A percentile compares a stretch with the other conserved stretches of the same genome.
Conservation (phyloP, 2,888 invertebrate species). For the Psylliodes chrysocephalus region DNA sequence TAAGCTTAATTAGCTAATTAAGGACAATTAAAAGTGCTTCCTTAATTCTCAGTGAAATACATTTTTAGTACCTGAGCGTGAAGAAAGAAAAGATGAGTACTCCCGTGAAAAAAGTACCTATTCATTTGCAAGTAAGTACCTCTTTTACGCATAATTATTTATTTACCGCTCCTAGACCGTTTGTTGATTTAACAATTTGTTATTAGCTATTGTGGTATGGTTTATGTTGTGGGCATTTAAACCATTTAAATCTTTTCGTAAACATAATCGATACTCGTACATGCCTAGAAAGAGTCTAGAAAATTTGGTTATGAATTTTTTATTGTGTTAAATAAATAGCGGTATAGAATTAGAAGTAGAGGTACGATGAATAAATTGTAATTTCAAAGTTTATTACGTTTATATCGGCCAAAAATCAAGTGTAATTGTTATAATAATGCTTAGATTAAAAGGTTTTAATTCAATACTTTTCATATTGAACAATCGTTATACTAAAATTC, state of each 20-base stretch:
- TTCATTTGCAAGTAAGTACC: slow-evolving; percentile 83
- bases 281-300: not conserved
- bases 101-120: slow-evolving; percentile 94
- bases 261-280: not conserved
- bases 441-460: too few species aligned
- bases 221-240: too few species aligned
- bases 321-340: too few species aligned
- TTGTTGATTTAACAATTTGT: slow-evolving; percentile 6
- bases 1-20: slow-evolving; percentile 5
- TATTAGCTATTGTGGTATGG: slow-evolving; percentile 2
- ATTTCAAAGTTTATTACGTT: too few species aligned
- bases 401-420: too few species aligned
- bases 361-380: too few species aligned
- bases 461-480: too few species aligned
- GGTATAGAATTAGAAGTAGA: too few species aligned
- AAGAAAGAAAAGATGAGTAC: slow-evolving; percentile 70
- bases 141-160: slow-evolving; percentile 12
- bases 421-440: too few species aligned
- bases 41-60: slow-evolving; percentile 11
- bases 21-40: slow-evolving; percentile 19
- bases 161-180: slow-evolving; percentile 19
- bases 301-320: not conserved
- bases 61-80: slow-evolving; percentile 2
- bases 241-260: not conserved
- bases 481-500: too few species aligned